A percentile compares a stretch with the other conserved stretches of the same genome.
Conservation (phyloP, 2,797 vertebrate genomes). For the Sebastes variabilis region DNA sequence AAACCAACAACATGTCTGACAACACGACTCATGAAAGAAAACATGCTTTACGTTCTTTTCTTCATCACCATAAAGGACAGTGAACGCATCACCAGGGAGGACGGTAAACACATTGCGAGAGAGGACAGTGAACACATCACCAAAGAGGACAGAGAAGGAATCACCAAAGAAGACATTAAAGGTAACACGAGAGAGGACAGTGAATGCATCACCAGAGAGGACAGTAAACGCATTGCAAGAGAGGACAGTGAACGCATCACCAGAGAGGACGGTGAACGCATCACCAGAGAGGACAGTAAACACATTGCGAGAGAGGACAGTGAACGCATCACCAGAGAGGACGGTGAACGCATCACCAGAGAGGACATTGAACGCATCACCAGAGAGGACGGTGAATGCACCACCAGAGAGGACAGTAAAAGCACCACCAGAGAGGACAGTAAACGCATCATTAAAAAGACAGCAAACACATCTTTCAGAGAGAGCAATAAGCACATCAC, state of each 20-base stretch:
- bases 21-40: neutral
- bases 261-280: neutral
- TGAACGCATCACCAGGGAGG: neutral
- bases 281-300: neutral
- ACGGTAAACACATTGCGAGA: neutral
- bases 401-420: neutral
- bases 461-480: neutral
- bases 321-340: neutral
- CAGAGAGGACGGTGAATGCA: neutral
- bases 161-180: neutral
- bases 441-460: neutral
- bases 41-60: neutral
- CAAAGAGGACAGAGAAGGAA: neutral
- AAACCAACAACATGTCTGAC: neutral
- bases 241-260: neutral
- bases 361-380: neutral
- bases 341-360: fast-evolving
- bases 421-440: neutral
- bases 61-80: neutral
- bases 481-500: neutral
- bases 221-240: neutral
- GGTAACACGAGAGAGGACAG: neutral
- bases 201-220: neutral
- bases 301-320: too few species aligned
- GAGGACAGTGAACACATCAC: neutral